phyloP scores from a whole-genome alignment of 2,113 vertebrate species.

The Pseudorectes ferrugineus region DNA sequence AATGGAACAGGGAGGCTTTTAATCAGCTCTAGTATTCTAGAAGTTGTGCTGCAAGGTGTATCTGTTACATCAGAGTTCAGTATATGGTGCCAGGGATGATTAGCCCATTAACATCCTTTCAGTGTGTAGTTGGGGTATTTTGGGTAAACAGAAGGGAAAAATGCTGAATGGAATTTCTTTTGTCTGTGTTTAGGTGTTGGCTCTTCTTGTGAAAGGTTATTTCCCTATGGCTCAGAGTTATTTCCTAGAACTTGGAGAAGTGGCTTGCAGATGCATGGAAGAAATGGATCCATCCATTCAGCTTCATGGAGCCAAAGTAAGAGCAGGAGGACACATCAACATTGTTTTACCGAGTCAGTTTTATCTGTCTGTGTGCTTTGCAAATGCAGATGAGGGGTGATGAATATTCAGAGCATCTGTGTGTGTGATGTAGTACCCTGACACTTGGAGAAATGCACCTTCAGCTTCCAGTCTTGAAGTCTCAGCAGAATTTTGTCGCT shows the following conservation, averaged over 20 bases:
- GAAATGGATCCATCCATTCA: constrained; percentile 89
- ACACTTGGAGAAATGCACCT: not conserved
- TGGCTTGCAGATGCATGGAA: constrained; percentile 85
- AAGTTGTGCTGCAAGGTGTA: not conserved
- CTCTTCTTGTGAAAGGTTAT: constrained; percentile 90
- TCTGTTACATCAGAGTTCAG: not conserved
- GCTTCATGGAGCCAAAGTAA: constrained; percentile 92
- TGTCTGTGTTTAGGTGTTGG: constrained; percentile 78
- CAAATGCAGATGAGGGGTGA: not conserved
- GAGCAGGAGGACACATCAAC: not conserved
- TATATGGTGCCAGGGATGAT: not conserved
- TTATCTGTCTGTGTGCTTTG: not conserved
- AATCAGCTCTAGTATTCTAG: not conserved
- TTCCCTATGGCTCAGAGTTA: constrained; percentile 80
- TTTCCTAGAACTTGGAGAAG: constrained; percentile 84
- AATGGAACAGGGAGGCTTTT: not conserved
- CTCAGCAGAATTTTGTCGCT: not conserved
- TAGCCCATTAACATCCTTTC: not conserved
- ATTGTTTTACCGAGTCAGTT: not conserved
- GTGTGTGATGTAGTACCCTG: not conserved
- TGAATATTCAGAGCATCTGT: not conserved
- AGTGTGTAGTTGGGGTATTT: not conserved
- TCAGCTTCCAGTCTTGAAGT: not conserved
- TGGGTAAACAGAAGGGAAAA: not conserved
- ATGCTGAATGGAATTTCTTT: not conserved